Evolutionary conservation across 2,797 vertebrate genomes (phyloP).

Genomic region (Hoplostethus atlanticus): DNA sequence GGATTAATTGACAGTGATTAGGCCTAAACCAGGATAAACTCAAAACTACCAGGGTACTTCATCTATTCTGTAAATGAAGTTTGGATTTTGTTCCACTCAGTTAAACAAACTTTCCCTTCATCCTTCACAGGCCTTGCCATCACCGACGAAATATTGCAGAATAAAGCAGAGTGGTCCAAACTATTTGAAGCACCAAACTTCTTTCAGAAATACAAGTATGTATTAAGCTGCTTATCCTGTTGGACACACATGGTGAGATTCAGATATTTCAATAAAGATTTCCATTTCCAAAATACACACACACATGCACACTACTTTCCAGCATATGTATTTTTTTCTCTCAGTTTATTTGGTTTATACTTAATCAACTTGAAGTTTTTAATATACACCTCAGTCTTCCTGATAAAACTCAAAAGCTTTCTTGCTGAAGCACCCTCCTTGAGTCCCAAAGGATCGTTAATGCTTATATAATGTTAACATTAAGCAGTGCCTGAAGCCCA

Average conservation of each 20-base stretch:
- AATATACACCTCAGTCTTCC: conserved; percentile 39
- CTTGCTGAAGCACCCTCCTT: conserved; percentile 8
- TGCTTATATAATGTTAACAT: conserved; percentile 17
- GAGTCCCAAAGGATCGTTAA: conserved; percentile 28
- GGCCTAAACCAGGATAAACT: neutral
- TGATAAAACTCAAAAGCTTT: conserved; percentile 34
- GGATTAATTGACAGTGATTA: neutral
- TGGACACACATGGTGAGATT: conserved; percentile 71
- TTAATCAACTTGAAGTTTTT: conserved; percentile 48
- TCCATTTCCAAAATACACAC: conserved; percentile 43
- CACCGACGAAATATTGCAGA: conserved; percentile 92
- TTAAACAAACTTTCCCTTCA: conserved; percentile 67
- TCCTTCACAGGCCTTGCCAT: conserved; percentile 88
- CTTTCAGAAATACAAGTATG: conserved; percentile 98
- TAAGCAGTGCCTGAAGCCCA: conserved; percentile 10
- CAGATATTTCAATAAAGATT: conserved; percentile 74
- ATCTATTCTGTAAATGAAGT: neutral
- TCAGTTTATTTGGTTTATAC: conserved; percentile 41
- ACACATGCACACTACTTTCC: conserved; percentile 23
- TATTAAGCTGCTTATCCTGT: conserved; percentile 88
- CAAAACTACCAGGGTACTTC: neutral
- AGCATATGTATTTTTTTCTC: conserved; percentile 23
- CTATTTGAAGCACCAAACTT: conserved; percentile 96
- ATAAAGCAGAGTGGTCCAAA: conserved; percentile 94
- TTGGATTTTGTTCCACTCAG: neutral